Conservation (phyloP, 2,113 vertebrate genomes). For the Lamprotornis superbus region DNA sequence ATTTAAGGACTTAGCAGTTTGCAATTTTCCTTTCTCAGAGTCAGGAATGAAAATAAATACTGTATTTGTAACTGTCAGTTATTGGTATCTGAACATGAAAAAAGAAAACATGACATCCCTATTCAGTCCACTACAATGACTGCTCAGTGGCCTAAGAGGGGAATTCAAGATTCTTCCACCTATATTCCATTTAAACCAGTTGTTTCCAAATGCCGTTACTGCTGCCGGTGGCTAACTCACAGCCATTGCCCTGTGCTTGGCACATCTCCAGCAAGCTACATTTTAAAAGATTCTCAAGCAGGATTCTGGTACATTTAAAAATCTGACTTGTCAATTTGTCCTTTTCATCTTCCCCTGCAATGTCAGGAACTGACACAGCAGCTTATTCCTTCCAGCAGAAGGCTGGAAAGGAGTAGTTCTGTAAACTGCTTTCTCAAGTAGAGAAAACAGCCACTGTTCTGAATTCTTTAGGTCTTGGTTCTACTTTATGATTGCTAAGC, state of each 20-base stretch:
- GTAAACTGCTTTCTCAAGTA: background rate
- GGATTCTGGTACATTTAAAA: background rate
- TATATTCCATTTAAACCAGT: background rate
- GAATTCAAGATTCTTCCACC: background rate
- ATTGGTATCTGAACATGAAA: background rate
- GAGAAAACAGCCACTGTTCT: background rate
- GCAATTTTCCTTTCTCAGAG: background rate
- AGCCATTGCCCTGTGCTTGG: background rate
- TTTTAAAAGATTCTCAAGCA: background rate
- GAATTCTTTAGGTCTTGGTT: background rate
- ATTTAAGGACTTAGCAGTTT: background rate
- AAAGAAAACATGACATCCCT: background rate
- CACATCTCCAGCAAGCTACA: background rate
- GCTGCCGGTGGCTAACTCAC: background rate
- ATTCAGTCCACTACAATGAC: background rate
- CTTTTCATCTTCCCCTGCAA: background rate
- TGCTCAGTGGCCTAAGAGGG: background rate
- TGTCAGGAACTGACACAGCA: background rate
- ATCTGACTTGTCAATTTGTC: background rate
- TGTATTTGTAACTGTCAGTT: background rate
- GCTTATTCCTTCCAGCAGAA: background rate
- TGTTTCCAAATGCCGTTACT: background rate
- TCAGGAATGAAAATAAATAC: background rate
- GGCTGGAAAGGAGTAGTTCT: background rate
- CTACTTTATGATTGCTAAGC: background rate